Conservation (phyloP, 2,797 vertebrate genomes). For the Rhinoraja longicauda region DNA sequence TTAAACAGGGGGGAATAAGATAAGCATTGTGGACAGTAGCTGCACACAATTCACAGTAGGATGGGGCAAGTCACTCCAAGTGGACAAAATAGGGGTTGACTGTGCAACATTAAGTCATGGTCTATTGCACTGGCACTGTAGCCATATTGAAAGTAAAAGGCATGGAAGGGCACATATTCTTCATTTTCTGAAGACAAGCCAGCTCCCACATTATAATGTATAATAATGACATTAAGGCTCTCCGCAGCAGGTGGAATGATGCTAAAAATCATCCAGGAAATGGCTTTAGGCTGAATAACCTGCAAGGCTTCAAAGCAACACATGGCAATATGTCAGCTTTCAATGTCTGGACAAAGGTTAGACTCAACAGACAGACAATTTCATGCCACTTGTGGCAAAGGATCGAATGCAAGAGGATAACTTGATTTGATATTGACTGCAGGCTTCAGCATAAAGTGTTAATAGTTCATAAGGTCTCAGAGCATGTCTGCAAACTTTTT, state of each 20-base stretch:
- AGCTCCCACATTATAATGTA: constrained; percentile 69
- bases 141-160: constrained; percentile 57
- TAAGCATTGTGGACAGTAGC: background rate
- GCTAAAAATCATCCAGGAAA: constrained; percentile 54
- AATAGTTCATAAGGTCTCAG: constrained; percentile 60
- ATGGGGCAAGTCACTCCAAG: background rate
- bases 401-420: constrained; percentile 52
- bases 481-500: constrained; percentile 96
- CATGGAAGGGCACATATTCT: constrained; percentile 52
- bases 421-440: constrained; percentile 51
- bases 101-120: constrained; percentile 2
- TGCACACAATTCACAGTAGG: constrained; percentile 12
- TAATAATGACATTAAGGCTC: constrained; percentile 52
- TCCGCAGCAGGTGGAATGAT: constrained; percentile 59
- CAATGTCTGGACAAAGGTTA: constrained; percentile 13
- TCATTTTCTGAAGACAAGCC: constrained; percentile 58
- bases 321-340: constrained; percentile 40
- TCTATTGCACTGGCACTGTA: constrained; percentile 26
- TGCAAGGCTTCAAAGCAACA: constrained; percentile 52
- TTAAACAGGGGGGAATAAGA: background rate
- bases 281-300: constrained; percentile 67
- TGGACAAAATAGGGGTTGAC: constrained; percentile 11
- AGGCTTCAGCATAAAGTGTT: constrained; percentile 47
- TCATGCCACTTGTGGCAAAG: constrained; percentile 46
- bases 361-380: background rate